These are phyloP conservation scores for Seriola quinqueradiata DNA, from an alignment of 2,113 vertebrate species.

Conservation along the genomic window DNA sequence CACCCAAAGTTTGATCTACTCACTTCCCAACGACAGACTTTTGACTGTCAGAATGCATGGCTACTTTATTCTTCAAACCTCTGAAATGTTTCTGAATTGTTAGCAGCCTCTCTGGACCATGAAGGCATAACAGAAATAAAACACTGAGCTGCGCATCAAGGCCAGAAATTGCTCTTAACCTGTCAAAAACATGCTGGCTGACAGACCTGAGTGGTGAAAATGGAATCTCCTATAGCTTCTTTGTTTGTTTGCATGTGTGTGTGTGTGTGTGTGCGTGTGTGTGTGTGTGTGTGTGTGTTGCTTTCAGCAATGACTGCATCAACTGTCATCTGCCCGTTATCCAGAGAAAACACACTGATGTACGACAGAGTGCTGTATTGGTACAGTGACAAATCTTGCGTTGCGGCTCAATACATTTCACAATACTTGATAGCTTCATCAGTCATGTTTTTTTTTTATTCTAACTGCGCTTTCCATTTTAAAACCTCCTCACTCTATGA, in stretches of 20 bases:
- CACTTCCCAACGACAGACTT: not conserved
- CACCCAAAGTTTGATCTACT: not conserved
- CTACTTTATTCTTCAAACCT: slow-evolving; percentile 18
- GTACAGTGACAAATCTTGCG: slow-evolving; percentile 3
- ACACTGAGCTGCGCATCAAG: slow-evolving; percentile 35
- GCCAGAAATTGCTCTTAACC: slow-evolving; percentile 35
- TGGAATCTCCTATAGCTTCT: slow-evolving; percentile 2
- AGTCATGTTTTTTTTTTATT: slow-evolving; percentile 22
- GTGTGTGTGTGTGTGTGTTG: not conserved
- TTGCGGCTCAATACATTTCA: slow-evolving; percentile 1
- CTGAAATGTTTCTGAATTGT: slow-evolving; percentile 28
- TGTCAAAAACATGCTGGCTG: slow-evolving; percentile 48
- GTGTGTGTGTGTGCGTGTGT: not conserved
- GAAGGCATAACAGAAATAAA: slow-evolving; percentile 37
- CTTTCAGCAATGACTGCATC: slow-evolving; percentile 10
- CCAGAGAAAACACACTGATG: not conserved
- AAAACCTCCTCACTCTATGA: slow-evolving; percentile 1
- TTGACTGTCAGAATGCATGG: not conserved
- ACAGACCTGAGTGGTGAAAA: slow-evolving; percentile 6
- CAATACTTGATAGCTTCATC: slow-evolving; percentile 5
- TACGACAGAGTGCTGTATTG: not conserved
- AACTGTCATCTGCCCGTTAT: not conserved
- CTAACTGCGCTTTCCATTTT: slow-evolving; percentile 29
- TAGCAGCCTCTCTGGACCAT: slow-evolving; percentile 20
- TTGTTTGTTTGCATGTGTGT: slow-evolving; percentile 24